Evolutionary conservation across 2,888 invertebrate genomes (phyloP).

Genomic region (Stenodema calcarata): DNA sequence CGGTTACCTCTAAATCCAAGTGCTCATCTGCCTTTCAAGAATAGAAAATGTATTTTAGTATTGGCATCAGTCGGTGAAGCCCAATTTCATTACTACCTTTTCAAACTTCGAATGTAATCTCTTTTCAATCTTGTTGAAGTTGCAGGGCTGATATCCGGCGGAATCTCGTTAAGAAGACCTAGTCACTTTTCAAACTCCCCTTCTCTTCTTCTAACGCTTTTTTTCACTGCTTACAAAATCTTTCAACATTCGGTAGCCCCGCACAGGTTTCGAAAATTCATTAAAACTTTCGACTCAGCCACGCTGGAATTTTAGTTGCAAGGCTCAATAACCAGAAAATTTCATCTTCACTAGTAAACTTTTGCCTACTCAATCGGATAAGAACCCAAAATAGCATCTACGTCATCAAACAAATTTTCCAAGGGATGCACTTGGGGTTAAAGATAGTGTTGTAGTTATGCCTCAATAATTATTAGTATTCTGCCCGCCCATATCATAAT

Average conservation of each 20-base stretch:
- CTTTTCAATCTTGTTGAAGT: background rate
- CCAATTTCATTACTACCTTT: background rate
- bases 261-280: background rate
- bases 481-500: too few species aligned
- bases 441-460: too few species aligned
- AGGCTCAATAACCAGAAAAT: background rate
- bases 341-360: background rate
- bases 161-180: constrained; percentile 17
- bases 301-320: background rate
- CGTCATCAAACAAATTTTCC: too few species aligned
- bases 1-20: background rate
- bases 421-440: too few species aligned
- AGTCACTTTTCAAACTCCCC: background rate
- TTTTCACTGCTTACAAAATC: background rate
- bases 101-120: constrained; percentile 13
- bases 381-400: too few species aligned
- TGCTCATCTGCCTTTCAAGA: background rate
- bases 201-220: background rate
- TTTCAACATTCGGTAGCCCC: background rate
- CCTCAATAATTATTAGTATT: too few species aligned
- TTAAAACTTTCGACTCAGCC: background rate
- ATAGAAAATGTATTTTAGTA: background rate
- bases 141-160: background rate
- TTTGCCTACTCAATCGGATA: too few species aligned
- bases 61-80: background rate